Percentiles rank a stretch among this genome's conserved stretches.
These are phyloP conservation scores for Cheilinus undulatus DNA, from an alignment of 2,113 vertebrate species.

Conservation along the genomic window DNA sequence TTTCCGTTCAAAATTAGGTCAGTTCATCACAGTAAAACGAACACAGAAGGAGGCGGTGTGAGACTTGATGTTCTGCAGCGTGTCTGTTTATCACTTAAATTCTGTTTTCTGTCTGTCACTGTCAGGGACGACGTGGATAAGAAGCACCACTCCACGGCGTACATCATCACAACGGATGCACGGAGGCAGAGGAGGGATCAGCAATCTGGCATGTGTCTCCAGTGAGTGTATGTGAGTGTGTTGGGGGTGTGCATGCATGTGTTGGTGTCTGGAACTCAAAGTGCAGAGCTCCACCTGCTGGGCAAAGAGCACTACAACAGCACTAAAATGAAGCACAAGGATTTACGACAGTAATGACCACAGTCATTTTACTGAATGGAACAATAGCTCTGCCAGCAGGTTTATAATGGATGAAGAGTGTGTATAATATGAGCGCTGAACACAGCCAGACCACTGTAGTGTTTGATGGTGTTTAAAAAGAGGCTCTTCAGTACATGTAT, in stretches of 20 bases:
- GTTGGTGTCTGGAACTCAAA: constrained; percentile 30
- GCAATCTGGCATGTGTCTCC: constrained; percentile 16
- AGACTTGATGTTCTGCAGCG: constrained; percentile 52
- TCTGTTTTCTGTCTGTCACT: constrained; percentile 69
- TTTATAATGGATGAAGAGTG: constrained; percentile 41
- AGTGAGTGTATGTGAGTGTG: neutral
- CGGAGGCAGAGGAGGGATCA: constrained; percentile 36
- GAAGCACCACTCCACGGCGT: constrained; percentile 26
- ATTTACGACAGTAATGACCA: constrained; percentile 33
- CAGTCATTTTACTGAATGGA: constrained; percentile 35
- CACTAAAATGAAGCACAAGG: neutral
- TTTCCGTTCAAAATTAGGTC: constrained; percentile 69
- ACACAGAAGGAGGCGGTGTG: constrained; percentile 29
- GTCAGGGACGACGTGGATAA: constrained; percentile 64
- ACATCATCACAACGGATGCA: constrained; percentile 67
- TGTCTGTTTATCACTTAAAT: constrained; percentile 68
- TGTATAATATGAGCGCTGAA: constrained; percentile 12
- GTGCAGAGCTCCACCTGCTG: constrained; percentile 75
- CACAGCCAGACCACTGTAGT: constrained; percentile 37
- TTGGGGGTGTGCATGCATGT: neutral
- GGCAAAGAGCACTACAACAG: constrained; percentile 3
- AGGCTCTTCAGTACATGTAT: constrained; percentile 8
- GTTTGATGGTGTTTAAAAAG: constrained; percentile 19
- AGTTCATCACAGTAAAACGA: constrained; percentile 57
- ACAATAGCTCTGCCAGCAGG: constrained; percentile 36